phyloP scores from a whole-genome alignment of 2,113 vertebrate genomes.

The Hucho hucho region DNA sequence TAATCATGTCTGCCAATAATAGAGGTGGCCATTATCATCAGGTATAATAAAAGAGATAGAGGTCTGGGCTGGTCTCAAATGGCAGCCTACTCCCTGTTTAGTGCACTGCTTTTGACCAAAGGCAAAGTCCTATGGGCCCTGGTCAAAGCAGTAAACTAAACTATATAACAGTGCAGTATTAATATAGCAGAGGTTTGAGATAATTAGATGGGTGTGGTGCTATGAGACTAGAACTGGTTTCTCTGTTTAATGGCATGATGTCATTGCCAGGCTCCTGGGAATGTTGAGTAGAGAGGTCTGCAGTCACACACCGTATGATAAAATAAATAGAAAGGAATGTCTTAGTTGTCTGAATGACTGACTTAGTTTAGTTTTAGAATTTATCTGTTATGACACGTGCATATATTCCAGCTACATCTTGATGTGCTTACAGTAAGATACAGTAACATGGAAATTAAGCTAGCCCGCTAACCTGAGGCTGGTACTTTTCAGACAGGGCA shows the following conservation, averaged over 20 bases:
- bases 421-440: too few relatives aligned
- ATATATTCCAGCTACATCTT: too few relatives aligned
- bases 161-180: conserved; percentile 37
- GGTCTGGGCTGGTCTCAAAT: too few relatives aligned
- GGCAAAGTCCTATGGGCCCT: background rate
- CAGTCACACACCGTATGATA: too few relatives aligned
- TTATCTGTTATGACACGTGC: too few relatives aligned
- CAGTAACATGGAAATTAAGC: background rate
- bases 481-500: too few relatives aligned
- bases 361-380: too few relatives aligned
- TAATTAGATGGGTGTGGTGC: background rate
- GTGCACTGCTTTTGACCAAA: background rate
- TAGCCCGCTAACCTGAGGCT: too few relatives aligned
- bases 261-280: background rate
- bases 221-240: background rate
- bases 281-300: background rate
- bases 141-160: too few relatives aligned
- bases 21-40: background rate
- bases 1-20: conserved; percentile 10
- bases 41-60: background rate
- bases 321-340: too few relatives aligned
- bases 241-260: background rate
- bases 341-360: too few relatives aligned
- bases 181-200: conserved; percentile 33
- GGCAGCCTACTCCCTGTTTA: too few relatives aligned